Conservation (phyloP, 1,140 invertebrate species). For the Habropoda laboriosa region DNA sequence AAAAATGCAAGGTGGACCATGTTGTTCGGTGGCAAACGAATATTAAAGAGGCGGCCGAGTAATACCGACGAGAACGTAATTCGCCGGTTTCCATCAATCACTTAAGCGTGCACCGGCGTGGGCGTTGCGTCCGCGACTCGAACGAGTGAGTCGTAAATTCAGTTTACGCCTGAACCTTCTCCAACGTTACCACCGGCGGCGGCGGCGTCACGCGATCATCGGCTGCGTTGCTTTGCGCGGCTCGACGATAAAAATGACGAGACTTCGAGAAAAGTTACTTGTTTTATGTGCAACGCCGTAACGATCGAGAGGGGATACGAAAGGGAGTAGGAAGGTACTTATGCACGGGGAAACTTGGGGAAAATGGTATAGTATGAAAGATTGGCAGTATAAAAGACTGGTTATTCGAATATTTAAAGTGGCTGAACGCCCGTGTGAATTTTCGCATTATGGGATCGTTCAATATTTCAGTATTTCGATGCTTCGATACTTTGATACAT, state of each 20-base stretch:
- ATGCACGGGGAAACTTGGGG: too few relatives aligned
- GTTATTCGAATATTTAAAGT: too few relatives aligned
- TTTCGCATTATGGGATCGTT: too few relatives aligned
- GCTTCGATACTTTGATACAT: too few relatives aligned
- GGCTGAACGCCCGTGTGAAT: too few relatives aligned
- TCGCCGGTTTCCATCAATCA: conserved; percentile 51
- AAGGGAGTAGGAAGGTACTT: too few relatives aligned
- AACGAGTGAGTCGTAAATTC: conserved; percentile 48
- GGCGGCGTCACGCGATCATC: conserved; percentile 26
- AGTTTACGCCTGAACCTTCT: conserved; percentile 20
- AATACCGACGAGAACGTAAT: conserved; percentile 29
- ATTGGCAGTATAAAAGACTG: too few relatives aligned
- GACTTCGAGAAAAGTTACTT: not conserved
- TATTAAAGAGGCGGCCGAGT: conserved; percentile 20
- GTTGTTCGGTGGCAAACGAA: conserved; percentile 26
- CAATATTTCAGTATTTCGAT: too few relatives aligned
- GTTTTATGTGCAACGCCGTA: too few relatives aligned
- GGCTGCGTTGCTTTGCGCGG: not conserved
- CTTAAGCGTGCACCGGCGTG: conserved; percentile 10
- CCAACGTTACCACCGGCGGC: conserved; percentile 8
- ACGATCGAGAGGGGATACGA: too few relatives aligned
- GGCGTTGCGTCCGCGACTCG: not conserved
- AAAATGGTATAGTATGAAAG: too few relatives aligned
- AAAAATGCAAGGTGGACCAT: conserved; percentile 2
- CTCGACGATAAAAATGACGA: not conserved